Percentiles rank a stretch among this genome's conserved stretches.
These are phyloP conservation scores for Catocala sponsa DNA, from an alignment of 2,888 invertebrate genomes.

Conservation along the genomic window DNA sequence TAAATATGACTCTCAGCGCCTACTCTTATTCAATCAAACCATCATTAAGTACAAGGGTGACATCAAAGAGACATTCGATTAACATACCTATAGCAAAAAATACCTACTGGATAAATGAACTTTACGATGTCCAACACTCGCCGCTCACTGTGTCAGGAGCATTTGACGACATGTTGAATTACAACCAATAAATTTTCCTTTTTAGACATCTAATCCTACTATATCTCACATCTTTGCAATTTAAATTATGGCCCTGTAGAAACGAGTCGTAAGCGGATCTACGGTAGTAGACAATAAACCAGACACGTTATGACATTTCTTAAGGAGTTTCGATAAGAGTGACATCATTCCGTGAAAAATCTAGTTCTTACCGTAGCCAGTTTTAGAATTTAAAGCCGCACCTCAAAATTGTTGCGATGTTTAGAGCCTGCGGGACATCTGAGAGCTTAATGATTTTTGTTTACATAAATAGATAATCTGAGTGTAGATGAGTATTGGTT, in stretches of 20 bases:
- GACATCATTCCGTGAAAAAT: constrained; percentile 41
- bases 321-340: constrained; percentile 19
- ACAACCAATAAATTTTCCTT: constrained; percentile 14
- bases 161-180: constrained; percentile 26
- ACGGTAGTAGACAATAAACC: constrained; percentile 10
- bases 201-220: constrained; percentile 5
- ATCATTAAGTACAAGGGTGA: constrained; percentile 54
- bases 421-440: not conserved
- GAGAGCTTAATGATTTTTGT: not conserved
- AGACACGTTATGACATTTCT: constrained; percentile 32
- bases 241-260: not conserved
- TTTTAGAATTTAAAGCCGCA: constrained; percentile 26
- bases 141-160: constrained; percentile 38
- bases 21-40: constrained; percentile 47
- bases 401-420: constrained; percentile 22
- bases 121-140: constrained; percentile 33
- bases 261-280: constrained; percentile 36
- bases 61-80: constrained; percentile 48
- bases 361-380: constrained; percentile 15
- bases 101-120: constrained; percentile 35
- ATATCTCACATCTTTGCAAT: constrained; percentile 8
- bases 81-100: constrained; percentile 45
- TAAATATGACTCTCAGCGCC: constrained; percentile 20
- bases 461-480: not conserved
- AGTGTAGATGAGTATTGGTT: no score